phyloP scores from a whole-genome alignment of 2,113 vertebrate species.

The Aphelocoma coerulescens region DNA sequence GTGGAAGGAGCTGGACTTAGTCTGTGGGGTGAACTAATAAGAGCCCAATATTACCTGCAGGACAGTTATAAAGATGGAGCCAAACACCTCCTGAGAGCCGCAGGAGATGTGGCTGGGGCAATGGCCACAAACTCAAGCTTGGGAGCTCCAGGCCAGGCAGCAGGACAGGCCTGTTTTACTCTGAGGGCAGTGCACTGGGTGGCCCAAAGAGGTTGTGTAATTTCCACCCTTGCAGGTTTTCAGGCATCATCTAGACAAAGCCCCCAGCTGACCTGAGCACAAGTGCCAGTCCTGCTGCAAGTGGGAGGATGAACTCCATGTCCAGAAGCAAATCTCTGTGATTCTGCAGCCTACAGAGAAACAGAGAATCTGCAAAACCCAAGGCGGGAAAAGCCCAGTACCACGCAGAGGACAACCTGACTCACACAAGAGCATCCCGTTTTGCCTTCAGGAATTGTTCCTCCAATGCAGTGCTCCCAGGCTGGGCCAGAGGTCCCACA shows the following conservation, averaged over 20 bases:
- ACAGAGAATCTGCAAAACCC: not conserved
- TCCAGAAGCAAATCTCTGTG: not conserved
- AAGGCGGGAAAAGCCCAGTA: not conserved
- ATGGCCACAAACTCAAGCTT: no score
- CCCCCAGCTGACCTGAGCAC: not conserved
- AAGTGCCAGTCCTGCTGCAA: not conserved
- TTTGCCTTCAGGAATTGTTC: not conserved
- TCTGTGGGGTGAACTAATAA: not conserved
- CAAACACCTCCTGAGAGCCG: not conserved
- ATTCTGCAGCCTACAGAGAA: not conserved
- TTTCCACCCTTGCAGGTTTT: not conserved
- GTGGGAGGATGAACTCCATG: not conserved
- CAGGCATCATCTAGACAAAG: not conserved
- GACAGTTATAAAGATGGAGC: not conserved
- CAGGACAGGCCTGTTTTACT: not conserved
- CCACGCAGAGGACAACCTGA: not conserved
- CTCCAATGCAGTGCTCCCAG: rapidly evolving
- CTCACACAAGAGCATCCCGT: rapidly evolving
- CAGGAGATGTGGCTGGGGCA: not conserved
- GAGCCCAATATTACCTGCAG: not conserved
- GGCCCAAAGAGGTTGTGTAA: not conserved
- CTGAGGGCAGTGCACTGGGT: not conserved
- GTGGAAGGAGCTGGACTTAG: not conserved
- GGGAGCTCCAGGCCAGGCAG: not conserved
- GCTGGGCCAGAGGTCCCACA: not conserved